Conservation (phyloP, 1,140 invertebrate genomes). For the Augochlora pura region DNA sequence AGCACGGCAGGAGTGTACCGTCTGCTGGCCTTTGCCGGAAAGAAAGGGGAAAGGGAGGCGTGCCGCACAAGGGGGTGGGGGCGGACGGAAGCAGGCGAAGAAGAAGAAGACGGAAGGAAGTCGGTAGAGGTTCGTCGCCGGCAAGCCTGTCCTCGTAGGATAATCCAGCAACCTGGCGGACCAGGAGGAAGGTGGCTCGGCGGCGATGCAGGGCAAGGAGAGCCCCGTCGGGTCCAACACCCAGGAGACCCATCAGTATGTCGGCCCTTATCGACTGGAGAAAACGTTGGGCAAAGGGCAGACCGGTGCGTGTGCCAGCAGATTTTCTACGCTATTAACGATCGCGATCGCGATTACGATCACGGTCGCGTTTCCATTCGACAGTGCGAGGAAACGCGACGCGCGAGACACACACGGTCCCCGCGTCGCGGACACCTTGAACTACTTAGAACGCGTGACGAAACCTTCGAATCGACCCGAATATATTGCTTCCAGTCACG, state of each 20-base stretch:
- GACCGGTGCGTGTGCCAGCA: constrained; percentile 88
- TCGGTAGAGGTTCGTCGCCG: constrained; percentile 2
- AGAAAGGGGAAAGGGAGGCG: neutral
- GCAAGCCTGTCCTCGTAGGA: constrained; percentile 23
- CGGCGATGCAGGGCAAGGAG: constrained; percentile 76
- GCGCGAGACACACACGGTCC: no score
- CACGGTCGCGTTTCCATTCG: no score
- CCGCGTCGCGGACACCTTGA: neutral
- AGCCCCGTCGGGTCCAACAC: constrained; percentile 79
- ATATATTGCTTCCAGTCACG: neutral
- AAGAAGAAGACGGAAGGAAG: neutral
- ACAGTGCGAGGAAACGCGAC: no score
- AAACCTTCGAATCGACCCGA: constrained; percentile 3
- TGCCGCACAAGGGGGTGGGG: neutral
- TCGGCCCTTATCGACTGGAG: constrained; percentile 98
- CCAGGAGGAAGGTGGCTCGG: constrained; percentile 57
- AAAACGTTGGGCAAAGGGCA: constrained; percentile 99
- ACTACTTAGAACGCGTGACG: constrained; percentile 1
- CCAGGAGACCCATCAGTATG: constrained; percentile 93
- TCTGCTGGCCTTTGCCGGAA: neutral
- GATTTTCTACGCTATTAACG: neutral
- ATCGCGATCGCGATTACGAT: neutral
- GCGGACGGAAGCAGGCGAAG: neutral
- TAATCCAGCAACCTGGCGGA: constrained; percentile 69
- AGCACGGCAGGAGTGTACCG: constrained; percentile 7